phyloP scores from a whole-genome alignment of 2,797 vertebrate species.

The Eremophila alpestris region DNA sequence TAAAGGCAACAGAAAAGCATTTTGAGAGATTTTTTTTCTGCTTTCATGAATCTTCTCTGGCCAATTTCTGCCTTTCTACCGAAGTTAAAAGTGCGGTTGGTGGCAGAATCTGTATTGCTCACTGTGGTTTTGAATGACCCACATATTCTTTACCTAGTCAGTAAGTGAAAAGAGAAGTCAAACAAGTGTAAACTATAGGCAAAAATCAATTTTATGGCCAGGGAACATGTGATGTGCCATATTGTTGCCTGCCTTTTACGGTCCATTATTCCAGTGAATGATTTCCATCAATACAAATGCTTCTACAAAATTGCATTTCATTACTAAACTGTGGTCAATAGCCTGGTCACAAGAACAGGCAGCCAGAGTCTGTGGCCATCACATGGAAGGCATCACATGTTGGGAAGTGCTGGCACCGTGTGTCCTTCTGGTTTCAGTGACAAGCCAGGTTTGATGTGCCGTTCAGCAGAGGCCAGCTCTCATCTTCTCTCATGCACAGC shows the following conservation, averaged over 20 bases:
- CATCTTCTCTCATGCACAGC: background rate
- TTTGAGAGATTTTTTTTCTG: background rate
- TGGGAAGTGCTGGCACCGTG: background rate
- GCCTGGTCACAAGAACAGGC: background rate
- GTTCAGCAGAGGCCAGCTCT: background rate
- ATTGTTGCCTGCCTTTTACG: background rate
- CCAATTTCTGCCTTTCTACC: background rate
- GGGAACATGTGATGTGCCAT: background rate
- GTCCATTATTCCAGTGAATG: background rate
- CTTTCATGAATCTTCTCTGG: background rate
- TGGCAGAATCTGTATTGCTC: background rate
- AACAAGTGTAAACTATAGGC: background rate
- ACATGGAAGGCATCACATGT: accelerated
- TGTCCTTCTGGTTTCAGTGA: background rate
- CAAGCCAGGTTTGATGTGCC: background rate
- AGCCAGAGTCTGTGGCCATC: background rate
- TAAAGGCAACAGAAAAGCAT: slow-evolving; percentile 5
- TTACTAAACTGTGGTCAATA: background rate
- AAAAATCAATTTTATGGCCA: background rate
- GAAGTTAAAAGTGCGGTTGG: background rate
- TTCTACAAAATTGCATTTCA: background rate
- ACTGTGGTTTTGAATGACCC: background rate
- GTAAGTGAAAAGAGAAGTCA: slow-evolving; percentile 4
- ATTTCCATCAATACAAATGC: background rate
- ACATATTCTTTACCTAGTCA: background rate